These are phyloP conservation scores for Morpho deidamia DNA, from an alignment of 2,888 invertebrate species.

Conservation along the genomic window DNA sequence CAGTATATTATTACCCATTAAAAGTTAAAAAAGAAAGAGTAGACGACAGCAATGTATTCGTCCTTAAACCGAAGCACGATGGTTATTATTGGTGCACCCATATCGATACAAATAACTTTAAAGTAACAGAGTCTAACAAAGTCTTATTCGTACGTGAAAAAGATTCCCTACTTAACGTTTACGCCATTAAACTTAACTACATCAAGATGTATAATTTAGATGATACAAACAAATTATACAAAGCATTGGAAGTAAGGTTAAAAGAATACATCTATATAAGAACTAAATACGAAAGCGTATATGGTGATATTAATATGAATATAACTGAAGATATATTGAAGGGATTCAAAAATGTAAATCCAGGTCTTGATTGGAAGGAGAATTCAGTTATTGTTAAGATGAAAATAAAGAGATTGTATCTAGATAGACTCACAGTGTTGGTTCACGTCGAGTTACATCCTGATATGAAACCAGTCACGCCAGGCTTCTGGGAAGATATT, in stretches of 20 bases:
- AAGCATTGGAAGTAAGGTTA: conserved; percentile 44
- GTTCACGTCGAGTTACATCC: conserved; percentile 49
- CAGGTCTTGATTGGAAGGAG: conserved; percentile 34
- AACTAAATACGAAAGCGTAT: conserved; percentile 43
- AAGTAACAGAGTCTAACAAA: conserved; percentile 48
- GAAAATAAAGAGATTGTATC: conserved; percentile 47
- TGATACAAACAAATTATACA: conserved; percentile 28
- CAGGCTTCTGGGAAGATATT: conserved; percentile 48
- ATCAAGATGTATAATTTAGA: conserved; percentile 30
- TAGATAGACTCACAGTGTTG: conserved; percentile 46
- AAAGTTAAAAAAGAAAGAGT: conserved; percentile 37
- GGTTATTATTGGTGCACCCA: conserved; percentile 70
- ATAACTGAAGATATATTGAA: conserved; percentile 34
- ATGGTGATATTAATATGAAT: conserved; percentile 28
- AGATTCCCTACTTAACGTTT: conserved; percentile 40
- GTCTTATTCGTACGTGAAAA: conserved; percentile 48
- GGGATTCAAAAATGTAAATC: conserved; percentile 32
- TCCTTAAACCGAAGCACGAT: conserved; percentile 43
- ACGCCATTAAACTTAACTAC: conserved; percentile 46
- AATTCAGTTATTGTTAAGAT: conserved; percentile 35
- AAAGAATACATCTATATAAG: conserved; percentile 52
- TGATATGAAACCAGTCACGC: conserved; percentile 43
- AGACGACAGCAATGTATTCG: conserved; percentile 32
- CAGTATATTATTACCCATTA: conserved; percentile 43
- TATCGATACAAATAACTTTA: conserved; percentile 42